These are phyloP conservation scores for Cosmia trapezina DNA, from an alignment of 2,888 invertebrate species.

Conservation along the genomic window DNA sequence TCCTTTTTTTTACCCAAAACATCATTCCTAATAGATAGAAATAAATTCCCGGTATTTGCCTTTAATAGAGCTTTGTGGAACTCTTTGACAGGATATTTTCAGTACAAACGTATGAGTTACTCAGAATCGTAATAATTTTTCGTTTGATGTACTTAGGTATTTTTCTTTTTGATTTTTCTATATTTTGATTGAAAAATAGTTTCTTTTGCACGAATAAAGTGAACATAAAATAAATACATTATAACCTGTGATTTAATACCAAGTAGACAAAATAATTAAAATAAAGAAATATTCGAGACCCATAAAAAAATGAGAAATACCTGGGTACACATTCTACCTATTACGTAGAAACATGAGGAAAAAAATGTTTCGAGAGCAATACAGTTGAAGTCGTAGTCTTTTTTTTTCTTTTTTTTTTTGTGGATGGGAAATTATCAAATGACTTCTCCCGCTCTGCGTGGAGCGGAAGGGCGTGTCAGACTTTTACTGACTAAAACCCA, in stretches of 20 bases:
- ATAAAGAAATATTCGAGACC: background rate
- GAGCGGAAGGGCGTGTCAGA: too few relatives aligned
- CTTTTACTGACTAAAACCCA: too few relatives aligned
- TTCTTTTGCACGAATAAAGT: background rate
- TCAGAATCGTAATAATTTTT: background rate
- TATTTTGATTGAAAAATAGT: background rate
- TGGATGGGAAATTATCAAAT: too few relatives aligned
- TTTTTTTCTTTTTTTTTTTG: too few relatives aligned
- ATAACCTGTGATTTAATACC: too few relatives aligned
- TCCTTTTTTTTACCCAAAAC: too few relatives aligned
- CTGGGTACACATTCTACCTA: background rate
- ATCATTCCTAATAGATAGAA: background rate
- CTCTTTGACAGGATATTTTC: constrained; percentile 1
- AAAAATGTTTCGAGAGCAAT: background rate
- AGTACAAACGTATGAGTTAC: background rate
- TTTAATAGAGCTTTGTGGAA: constrained; percentile 7
- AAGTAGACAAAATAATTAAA: background rate
- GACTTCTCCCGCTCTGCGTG: too few relatives aligned
- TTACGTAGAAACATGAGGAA: too few relatives aligned
- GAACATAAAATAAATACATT: background rate
- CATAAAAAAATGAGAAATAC: background rate
- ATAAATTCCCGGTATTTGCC: background rate
- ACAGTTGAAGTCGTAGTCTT: too few relatives aligned
- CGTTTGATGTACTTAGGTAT: background rate
- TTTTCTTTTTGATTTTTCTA: background rate